These are phyloP conservation scores for Phaetusa simplex DNA, from an alignment of 2,113 vertebrate genomes.

Conservation along the genomic window DNA sequence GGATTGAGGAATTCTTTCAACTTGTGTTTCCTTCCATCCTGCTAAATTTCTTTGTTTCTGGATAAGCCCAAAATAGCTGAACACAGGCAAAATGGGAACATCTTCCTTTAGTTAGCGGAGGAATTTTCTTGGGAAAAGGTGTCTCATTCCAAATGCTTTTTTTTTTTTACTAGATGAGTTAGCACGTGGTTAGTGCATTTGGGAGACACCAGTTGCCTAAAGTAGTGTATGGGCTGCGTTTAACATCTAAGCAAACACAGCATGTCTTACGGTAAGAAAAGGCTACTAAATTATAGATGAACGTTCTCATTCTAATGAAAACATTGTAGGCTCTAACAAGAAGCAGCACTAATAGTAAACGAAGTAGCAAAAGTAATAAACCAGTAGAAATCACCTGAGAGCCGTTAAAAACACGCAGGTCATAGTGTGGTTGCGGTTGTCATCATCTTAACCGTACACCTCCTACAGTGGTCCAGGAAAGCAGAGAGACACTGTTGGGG, in stretches of 20 bases:
- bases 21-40: background rate
- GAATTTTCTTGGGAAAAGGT: background rate
- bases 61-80: background rate
- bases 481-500: background rate
- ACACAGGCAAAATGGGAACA: background rate
- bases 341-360: background rate
- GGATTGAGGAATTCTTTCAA: background rate
- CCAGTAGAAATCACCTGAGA: background rate
- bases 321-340: background rate
- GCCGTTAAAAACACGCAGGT: background rate
- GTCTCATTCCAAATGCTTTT: background rate
- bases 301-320: background rate
- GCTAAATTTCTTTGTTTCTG: background rate
- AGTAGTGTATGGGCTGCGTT: background rate
- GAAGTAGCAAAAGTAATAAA: background rate
- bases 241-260: background rate
- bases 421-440: background rate
- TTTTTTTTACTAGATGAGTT: background rate
- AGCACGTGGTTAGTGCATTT: background rate
- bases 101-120: background rate
- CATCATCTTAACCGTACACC: rapidly evolving
- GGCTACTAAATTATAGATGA: background rate
- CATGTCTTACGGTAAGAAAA: background rate
- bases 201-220: background rate
- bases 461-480: background rate